These are phyloP conservation scores for Diglossa cyanea DNA, from an alignment of 2,797 vertebrate species.

Conservation along the genomic window DNA sequence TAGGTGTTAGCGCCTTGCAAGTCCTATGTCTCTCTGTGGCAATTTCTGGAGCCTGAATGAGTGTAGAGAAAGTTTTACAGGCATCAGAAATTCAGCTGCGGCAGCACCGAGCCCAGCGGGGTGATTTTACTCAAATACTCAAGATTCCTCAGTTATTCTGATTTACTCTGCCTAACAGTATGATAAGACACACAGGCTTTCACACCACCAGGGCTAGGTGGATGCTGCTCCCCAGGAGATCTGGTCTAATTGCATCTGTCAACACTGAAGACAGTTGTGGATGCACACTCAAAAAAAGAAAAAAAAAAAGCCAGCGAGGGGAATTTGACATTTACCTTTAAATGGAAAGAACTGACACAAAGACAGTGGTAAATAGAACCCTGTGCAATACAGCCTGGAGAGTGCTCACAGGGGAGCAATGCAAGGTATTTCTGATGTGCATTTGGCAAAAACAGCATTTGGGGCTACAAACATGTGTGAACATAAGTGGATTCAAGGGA, in stretches of 20 bases:
- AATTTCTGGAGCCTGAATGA: background rate
- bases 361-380: background rate
- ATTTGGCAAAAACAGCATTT: background rate
- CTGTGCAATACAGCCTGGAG: background rate
- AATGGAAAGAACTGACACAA: background rate
- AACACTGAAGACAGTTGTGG: background rate
- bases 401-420: background rate
- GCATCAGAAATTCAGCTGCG: background rate
- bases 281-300: background rate
- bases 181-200: background rate
- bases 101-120: background rate
- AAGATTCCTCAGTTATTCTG: background rate
- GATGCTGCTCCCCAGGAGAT: background rate
- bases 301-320: rapidly evolving
- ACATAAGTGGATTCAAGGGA: background rate
- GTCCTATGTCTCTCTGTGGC: background rate
- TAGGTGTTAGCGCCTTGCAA: background rate
- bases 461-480: background rate
- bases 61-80: background rate
- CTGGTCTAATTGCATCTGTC: background rate
- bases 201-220: background rate
- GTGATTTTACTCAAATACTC: background rate
- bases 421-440: background rate
- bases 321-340: background rate
- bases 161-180: background rate